Conservation (phyloP, 2,113 vertebrate species). For the Sardina pilchardus region DNA sequence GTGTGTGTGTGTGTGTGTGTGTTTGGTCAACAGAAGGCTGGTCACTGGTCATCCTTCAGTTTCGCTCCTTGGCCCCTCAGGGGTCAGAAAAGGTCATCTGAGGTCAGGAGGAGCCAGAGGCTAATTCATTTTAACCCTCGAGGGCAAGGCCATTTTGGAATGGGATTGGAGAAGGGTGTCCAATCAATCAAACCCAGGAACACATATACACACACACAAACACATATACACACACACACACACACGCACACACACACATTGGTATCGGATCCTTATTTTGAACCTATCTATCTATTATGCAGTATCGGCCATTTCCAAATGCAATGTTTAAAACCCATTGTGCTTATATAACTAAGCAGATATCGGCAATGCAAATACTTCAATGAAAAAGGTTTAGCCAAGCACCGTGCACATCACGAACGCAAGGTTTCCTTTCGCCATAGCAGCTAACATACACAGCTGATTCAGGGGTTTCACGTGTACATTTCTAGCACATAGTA, state of each 20-base stretch:
- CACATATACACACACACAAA: background rate
- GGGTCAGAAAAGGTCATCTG: constrained; percentile 31
- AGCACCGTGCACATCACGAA: too few species aligned
- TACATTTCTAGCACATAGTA: too few species aligned
- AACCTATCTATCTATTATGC: too few species aligned
- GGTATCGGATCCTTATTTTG: too few species aligned
- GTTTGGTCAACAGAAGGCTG: constrained; percentile 89
- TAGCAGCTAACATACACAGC: too few species aligned
- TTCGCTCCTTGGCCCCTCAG: constrained; percentile 33
- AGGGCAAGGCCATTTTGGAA: constrained; percentile 41
- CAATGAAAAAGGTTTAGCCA: too few species aligned
- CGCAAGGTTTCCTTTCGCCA: too few species aligned
- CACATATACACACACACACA: background rate
- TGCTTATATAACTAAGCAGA: too few species aligned
- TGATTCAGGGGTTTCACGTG: too few species aligned
- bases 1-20: constrained; percentile 11
- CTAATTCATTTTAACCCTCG: constrained; percentile 53
- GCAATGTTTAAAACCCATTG: too few species aligned
- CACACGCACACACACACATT: background rate
- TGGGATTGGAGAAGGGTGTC: constrained; percentile 26
- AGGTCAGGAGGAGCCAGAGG: constrained; percentile 41
- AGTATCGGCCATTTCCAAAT: too few species aligned
- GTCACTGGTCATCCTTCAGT: constrained; percentile 77
- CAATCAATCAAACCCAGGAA: constrained; percentile 26
- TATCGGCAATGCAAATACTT: too few species aligned